A percentile compares a stretch with the other conserved stretches of the same genome.
Conservation (phyloP, 1,140 invertebrate genomes). For the Drosophila nannoptera region DNA sequence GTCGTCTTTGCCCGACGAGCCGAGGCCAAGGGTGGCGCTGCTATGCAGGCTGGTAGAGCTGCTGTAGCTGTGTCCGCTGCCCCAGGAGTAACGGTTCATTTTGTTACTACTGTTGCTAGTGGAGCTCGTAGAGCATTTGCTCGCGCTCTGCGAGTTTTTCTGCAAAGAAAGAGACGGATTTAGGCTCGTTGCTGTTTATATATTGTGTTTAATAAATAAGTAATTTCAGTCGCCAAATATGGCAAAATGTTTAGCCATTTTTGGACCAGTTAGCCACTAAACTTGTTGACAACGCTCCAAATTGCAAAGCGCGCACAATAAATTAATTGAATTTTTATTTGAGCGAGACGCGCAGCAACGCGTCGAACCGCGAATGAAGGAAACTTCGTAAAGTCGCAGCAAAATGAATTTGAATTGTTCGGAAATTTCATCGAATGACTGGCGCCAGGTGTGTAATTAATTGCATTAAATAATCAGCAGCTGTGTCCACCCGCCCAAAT, state of each 20-base stretch:
- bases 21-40: slow-evolving; percentile 79
- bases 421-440: slow-evolving; percentile 31
- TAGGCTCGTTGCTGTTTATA: neutral
- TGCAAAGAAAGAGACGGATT: slow-evolving; percentile 13
- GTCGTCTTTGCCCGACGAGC: slow-evolving; percentile 84
- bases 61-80: slow-evolving; percentile 81
- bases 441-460: slow-evolving; percentile 31
- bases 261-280: slow-evolving; percentile 13
- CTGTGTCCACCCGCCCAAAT: neutral
- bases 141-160: slow-evolving; percentile 43
- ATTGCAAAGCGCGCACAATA: slow-evolving; percentile 67
- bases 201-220: slow-evolving; percentile 61
- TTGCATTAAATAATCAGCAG: slow-evolving; percentile 47
- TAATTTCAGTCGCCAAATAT: slow-evolving; percentile 68
- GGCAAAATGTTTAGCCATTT: slow-evolving; percentile 64
- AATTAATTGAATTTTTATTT: slow-evolving; percentile 67
- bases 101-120: slow-evolving; percentile 51
- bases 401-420: slow-evolving; percentile 29
- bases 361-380: no score
- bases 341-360: slow-evolving; percentile 1
- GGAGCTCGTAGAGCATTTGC: slow-evolving; percentile 74
- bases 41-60: slow-evolving; percentile 80
- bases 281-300: slow-evolving; percentile 45
- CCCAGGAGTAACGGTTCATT: slow-evolving; percentile 83
- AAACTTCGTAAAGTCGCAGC: slow-evolving; percentile 2